phyloP scores from a whole-genome alignment of 2,113 vertebrate species.

The Sceloporus tristichus region DNA sequence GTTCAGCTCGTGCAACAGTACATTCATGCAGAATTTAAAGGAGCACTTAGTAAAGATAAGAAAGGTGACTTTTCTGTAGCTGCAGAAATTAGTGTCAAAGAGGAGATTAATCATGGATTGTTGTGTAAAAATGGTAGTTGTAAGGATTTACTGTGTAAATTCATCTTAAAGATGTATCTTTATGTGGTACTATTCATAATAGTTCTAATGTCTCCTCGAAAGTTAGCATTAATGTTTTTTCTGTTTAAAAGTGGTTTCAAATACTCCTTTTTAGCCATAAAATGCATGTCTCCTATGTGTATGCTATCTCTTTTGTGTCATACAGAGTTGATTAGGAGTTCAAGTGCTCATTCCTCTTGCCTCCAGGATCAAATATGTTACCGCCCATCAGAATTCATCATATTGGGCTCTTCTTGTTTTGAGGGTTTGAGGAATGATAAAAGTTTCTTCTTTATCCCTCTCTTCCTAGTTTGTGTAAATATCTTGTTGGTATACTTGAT shows the following conservation, averaged over 20 bases:
- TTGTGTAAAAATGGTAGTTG: background rate
- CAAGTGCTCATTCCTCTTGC: background rate
- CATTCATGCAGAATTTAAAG: constrained; percentile 20
- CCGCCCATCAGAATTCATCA: background rate
- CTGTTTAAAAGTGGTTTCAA: background rate
- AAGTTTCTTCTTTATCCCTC: no score
- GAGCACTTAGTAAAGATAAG: constrained; percentile 1
- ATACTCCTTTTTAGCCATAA: background rate
- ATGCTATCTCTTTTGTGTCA: background rate
- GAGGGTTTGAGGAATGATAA: background rate
- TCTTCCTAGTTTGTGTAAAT: background rate
- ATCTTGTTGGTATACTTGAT: background rate
- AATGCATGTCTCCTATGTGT: background rate
- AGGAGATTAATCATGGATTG: background rate
- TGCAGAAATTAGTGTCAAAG: background rate
- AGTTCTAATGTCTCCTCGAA: background rate
- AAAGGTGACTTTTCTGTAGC: background rate
- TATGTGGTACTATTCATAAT: background rate
- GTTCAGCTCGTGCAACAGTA: background rate
- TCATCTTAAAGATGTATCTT: background rate
- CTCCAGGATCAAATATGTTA: background rate
- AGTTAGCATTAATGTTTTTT: background rate
- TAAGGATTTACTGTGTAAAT: background rate
- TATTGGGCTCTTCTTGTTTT: background rate
- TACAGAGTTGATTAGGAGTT: background rate